Base-by-base conservation (phyloP, 64 coral and sea anemone genomes). In the Porites lutea region DNA sequence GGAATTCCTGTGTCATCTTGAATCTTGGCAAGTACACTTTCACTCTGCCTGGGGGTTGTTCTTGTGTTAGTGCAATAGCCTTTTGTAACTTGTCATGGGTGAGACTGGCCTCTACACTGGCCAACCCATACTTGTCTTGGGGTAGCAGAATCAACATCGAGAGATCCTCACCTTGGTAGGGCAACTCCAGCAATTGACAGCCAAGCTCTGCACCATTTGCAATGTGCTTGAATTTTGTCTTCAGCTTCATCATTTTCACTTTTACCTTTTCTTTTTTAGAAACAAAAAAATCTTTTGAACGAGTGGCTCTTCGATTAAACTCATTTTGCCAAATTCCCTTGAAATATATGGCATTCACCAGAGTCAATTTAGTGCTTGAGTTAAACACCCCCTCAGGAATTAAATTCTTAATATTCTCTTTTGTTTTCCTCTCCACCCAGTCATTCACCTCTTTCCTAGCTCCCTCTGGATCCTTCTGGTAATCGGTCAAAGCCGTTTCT, bases 301-400 rank as follows among this genome's bases (percentile, higher is more conserved):
- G 48, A 7, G 95, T 93, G 45, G 44, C 51, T 47, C 49, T 54
- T 74, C 81, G 73, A 2, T 93, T 8, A 57, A 96, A 96, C 65
- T 74, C 68, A 64, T 90, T 78, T 53, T 96, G 71, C 95, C 95
- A 96, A 47, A 93, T 83, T 18, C 95, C 95, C 66, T 90, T 96
- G 87, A 96, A 96, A 63, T 96, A 96, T 51, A 96, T 76, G 13
- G 95, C 91, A 79, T 96, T 96, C 9, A 96, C 87, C 81, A 93
- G 48, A 52, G 89, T 79, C 47, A 92, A 19, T 67, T 74, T 85
- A 1, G 95, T 96, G 21, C 66, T 60, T 4, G 75, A 13, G 47
- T 79, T 86, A 47, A 96, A 93, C 1, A 73, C 70, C 15, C 91
- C 87, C 52, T 73, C 45, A 1, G 87, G 79, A 57, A 96, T 88